Evolutionary conservation across 2,113 vertebrate species (phyloP).

Genomic region (Lonchura striata): DNA sequence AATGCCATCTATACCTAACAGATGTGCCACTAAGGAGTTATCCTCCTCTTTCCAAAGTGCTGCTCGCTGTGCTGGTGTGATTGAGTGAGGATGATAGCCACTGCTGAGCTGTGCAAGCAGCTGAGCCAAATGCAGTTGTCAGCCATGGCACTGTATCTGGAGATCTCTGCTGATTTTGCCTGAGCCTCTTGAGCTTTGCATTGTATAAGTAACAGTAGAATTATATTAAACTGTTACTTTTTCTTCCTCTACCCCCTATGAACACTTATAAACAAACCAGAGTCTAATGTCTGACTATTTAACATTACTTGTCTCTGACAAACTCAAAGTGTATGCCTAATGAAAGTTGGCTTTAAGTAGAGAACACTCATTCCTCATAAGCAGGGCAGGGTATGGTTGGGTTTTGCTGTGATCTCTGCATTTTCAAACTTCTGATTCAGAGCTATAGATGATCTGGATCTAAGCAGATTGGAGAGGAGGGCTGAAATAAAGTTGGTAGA

Average conservation of each 20-base stretch:
- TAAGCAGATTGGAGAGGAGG: not conserved
- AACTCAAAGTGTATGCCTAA: not conserved
- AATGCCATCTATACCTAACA: slow-evolving; percentile 53
- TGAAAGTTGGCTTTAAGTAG: not conserved
- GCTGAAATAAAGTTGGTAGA: not conserved
- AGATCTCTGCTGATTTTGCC: not conserved
- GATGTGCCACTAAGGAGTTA: slow-evolving; percentile 55
- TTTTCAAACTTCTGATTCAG: not conserved
- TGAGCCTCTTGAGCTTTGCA: not conserved
- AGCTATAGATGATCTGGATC: not conserved
- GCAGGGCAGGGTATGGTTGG: not conserved
- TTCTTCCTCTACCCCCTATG: not conserved
- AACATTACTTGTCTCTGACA: not conserved
- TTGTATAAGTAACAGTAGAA: not conserved
- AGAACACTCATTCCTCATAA: not conserved
- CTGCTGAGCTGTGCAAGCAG: not conserved
- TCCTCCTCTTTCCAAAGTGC: not conserved
- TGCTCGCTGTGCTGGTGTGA: slow-evolving; percentile 2
- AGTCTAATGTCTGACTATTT: not conserved
- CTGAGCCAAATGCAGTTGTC: slow-evolving; percentile 7
- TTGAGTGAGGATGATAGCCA: not conserved
- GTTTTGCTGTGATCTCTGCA: not conserved
- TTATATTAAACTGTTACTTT: not conserved
- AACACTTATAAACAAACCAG: not conserved
- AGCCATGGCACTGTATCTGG: not conserved